Evolutionary conservation across 2,113 vertebrate genomes (phyloP), one percentile per base, ranked within the genome.

Genomic region (Amphilophus citrinellus): DNA sequence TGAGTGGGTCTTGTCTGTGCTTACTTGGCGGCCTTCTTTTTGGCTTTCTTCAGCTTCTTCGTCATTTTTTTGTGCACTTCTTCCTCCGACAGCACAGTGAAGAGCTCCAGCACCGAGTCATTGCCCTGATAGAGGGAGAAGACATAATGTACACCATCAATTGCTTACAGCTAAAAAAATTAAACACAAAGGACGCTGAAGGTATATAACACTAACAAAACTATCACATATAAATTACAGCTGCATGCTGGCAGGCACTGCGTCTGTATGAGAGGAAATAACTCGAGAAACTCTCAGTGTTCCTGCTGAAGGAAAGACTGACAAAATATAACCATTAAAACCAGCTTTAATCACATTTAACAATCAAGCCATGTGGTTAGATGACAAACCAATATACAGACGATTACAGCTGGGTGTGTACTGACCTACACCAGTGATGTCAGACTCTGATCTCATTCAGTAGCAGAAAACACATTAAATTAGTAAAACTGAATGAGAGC

Each of bases 31-130:
- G 96, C 96, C 93, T 97, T 98, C 94, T 98, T 99, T 86, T 94
- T 97, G 63, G 97, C 97, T 93, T 96, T 98, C 90, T 98, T 99
- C 82, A 95, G 76, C 93, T 97, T 99, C 93, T 95, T 98, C 32
- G 95, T 96, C 95, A 97, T 96, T 90, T 96, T 98, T 92, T 94
- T 97, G 87, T 93, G 89, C 84, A 98, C 83, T 85, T 99, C 97
- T 1, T 96, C 95, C 83, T 97, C 94, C n/a, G 96, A 96, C 92
- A 98, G 96, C 42, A 98, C 92, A 30, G 90, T 94, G 91, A 98
- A 99, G 22, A 99, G 92, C 94, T 99, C 98, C 88, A 99, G 93
- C 20, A 97, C 89, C 11, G 94, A 88, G 47, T 97, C 97, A 2
- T 96, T 96, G 86, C 98, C 98, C 98, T 99, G 20, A n/a, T 10